Conservation (phyloP, 2,113 vertebrate species). For the Rhinopomastus cyanomelas region DNA sequence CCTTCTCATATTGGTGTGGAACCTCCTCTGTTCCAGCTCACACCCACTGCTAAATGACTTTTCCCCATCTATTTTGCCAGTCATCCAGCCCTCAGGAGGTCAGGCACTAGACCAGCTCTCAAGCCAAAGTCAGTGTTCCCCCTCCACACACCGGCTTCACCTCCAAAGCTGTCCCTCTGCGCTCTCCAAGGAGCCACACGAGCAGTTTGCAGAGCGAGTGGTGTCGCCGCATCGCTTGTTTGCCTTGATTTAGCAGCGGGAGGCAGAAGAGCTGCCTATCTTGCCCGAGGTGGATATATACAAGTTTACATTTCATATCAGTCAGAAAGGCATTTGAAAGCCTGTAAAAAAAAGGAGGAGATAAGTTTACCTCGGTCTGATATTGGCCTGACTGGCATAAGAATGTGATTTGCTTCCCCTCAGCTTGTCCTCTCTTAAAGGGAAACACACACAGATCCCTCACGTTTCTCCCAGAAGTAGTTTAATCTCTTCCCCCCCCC, state of each 20-base stretch:
- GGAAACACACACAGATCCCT: neutral
- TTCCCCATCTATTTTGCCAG: neutral
- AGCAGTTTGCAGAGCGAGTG: neutral
- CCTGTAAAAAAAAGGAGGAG: neutral
- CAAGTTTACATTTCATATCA: neutral
- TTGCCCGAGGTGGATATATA: neutral
- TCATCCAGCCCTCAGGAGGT: neutral
- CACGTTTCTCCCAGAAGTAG: neutral
- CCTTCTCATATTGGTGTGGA: no score
- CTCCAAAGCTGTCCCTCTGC: fast-evolving
- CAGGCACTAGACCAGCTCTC: neutral
- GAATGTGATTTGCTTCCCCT: neutral
- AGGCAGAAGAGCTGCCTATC: neutral
- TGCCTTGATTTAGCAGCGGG: neutral
- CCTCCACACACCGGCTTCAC: neutral
- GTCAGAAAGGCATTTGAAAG: neutral
- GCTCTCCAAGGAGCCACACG: neutral
- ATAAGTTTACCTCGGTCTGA: neutral
- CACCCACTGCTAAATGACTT: no score
- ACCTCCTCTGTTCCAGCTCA: no score
- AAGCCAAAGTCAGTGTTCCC: neutral
- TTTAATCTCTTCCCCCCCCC: fast-evolving
- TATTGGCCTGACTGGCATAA: neutral
- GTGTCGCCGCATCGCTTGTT: neutral
- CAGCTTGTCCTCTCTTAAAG: neutral